Evolutionary conservation across 2,888 invertebrate species (phyloP).

Genomic region (Agrilus mali): DNA sequence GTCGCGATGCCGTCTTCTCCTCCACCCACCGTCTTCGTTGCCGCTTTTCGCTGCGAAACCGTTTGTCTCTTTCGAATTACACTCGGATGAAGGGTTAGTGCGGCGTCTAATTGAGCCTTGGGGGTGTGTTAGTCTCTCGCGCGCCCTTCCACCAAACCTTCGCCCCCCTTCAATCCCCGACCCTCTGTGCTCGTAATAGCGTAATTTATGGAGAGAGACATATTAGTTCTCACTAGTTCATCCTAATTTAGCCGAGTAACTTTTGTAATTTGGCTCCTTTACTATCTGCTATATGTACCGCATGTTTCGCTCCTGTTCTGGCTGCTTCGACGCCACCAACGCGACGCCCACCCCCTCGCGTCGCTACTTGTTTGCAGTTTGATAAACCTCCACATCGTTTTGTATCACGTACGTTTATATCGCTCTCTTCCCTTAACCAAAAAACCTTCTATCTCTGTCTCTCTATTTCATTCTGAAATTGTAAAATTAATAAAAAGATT

Average conservation of each 20-base stretch:
- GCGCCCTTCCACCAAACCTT: constrained; percentile 20
- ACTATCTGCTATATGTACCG: constrained; percentile 5
- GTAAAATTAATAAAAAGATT: too few relatives aligned
- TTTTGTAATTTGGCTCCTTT: constrained; percentile 21
- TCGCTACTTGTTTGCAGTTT: too few relatives aligned
- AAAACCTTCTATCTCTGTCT: too few relatives aligned
- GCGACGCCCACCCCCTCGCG: too few relatives aligned
- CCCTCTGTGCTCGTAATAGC: constrained; percentile 22
- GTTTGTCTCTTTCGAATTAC: constrained; percentile 24
- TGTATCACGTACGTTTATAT: too few relatives aligned
- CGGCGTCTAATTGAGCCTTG: constrained; percentile 29
- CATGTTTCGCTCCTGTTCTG: too few relatives aligned
- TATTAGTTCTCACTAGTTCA: constrained; percentile 18
- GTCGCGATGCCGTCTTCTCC: constrained; percentile 11
- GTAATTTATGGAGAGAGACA: constrained; percentile 29
- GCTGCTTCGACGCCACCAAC: too few relatives aligned
- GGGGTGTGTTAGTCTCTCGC: constrained; percentile 22
- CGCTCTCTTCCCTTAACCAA: too few relatives aligned
- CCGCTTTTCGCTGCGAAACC: constrained; percentile 29
- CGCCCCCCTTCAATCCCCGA: constrained; percentile 14
- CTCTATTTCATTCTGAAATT: too few relatives aligned
- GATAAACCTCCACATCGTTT: too few relatives aligned
- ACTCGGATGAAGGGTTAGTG: constrained; percentile 20
- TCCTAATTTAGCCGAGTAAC: constrained; percentile 21
- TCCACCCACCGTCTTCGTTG: constrained; percentile 6